These are phyloP conservation scores for Strigops habroptila DNA, from an alignment of 2,113 vertebrate species.

Conservation along the genomic window DNA sequence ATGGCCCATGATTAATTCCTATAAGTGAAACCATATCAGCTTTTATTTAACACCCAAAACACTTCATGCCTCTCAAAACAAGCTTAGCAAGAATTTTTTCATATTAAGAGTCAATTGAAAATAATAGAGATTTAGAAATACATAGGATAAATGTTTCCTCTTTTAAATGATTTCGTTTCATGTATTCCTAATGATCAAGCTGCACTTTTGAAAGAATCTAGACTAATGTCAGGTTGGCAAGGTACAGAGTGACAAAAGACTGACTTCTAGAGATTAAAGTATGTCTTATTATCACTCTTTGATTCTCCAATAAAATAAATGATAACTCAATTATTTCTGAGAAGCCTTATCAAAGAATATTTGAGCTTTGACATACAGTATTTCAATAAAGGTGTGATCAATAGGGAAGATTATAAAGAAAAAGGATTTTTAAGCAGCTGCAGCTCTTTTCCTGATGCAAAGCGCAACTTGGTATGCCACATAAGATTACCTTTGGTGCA, in stretches of 20 bases:
- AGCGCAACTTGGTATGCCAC: background rate
- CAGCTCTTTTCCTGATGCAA: background rate
- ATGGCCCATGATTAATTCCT: background rate
- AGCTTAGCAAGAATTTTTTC: background rate
- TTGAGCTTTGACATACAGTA: background rate
- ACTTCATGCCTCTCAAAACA: background rate
- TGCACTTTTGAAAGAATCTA: background rate
- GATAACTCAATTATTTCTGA: constrained; percentile 1
- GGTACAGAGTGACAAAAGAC: background rate
- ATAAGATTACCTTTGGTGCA: background rate
- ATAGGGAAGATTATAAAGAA: background rate
- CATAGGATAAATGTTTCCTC: background rate
- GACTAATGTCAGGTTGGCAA: background rate
- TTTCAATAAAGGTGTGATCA: background rate
- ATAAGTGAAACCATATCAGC: background rate
- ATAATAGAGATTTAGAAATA: background rate
- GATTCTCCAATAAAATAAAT: background rate
- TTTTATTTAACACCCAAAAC: background rate
- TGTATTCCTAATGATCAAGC: background rate
- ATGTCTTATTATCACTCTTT: background rate
- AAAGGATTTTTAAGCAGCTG: background rate
- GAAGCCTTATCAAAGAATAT: background rate
- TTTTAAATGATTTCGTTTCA: background rate
- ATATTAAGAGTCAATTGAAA: background rate
- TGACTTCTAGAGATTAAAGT: background rate